phyloP scores from a whole-genome alignment of 1,140 invertebrate species.

The Aphaenogaster rudis region DNA sequence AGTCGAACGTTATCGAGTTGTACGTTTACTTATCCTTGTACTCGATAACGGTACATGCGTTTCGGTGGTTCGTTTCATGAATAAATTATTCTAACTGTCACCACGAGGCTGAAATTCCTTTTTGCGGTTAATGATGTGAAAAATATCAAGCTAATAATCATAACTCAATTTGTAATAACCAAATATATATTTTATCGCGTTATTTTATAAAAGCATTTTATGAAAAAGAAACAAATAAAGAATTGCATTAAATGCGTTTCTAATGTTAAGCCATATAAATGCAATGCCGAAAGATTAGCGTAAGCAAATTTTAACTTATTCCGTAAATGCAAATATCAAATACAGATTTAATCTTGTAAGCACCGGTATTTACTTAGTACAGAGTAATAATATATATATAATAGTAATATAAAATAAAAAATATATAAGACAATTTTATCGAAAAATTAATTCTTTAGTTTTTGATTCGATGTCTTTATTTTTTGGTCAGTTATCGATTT shows the following conservation, averaged over 20 bases:
- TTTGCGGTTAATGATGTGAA: not conserved
- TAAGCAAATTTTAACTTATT: not conserved
- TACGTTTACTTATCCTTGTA: conserved; percentile 76
- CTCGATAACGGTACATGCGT: conserved; percentile 82
- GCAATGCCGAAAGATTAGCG: not conserved
- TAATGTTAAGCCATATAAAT: not conserved
- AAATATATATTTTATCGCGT: not conserved
- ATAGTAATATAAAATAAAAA: not conserved
- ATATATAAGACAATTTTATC: not conserved
- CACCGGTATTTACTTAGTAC: not conserved
- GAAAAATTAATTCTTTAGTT: not conserved
- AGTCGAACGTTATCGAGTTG: conserved; percentile 58
- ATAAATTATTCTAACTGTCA: conserved; percentile 83
- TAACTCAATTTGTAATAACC: not conserved
- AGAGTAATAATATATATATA: no score
- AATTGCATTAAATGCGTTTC: conserved; percentile 6
- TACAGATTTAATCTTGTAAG: not conserved
- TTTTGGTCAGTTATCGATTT: not conserved
- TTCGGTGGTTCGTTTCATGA: conserved; percentile 81
- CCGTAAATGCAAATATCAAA: not conserved
- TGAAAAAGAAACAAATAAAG: not conserved
- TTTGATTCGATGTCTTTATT: not conserved
- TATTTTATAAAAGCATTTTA: not conserved
- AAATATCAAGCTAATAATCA: not conserved
- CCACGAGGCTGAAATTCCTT: conserved; percentile 37